Evolutionary conservation across 2,797 vertebrate species (phyloP), one percentile per base, ranked within the genome.

Genomic region (Danio kyathit): DNA sequence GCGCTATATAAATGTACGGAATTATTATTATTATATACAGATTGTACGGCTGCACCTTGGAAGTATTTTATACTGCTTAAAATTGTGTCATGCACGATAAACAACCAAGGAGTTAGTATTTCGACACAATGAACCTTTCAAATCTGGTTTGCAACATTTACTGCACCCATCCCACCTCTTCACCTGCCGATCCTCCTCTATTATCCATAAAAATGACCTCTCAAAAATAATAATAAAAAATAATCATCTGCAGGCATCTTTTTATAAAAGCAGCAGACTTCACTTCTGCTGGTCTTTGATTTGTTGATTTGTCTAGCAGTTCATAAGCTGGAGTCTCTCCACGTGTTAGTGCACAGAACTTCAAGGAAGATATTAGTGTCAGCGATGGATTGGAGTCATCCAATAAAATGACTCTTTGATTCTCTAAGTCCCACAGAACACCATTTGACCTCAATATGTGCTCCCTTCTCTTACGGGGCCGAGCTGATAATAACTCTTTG

Each of bases 371-470:
- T 75, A 69, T 75, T 75, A 75, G 38, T 67, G 79, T 69, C 79
- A 81, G 61, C 11, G 5, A 48, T 61, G 65, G 79, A 60, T 75
- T 61, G 79, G 54, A 60, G 63, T 75, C 61, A 60, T 69, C 65
- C 72, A 81, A 75, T 69, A 75, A 52, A 67, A 67, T 5, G 54
- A 67, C 43, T 75, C 38, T 70, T 48, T 79, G 77, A 79, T 72
- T 66, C 52, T 51, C 10, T 51, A 51, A 64, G 63, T 69, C 65
- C 79, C 65, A 60, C 54, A 69, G 65, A 81, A 67, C 79, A 59
- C 72, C 72, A 13, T 75, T 81, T 72, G 79, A 74, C 79, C 79
- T 81, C 79, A 75, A 69, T 74, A 81, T 75, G 46, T 69, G 46
- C 65, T 75, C 29, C 40, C 63, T 69, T 52, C 64, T 81, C 63